Percentiles rank a stretch among this genome's conserved stretches.
phyloP scores from a whole-genome alignment of 2,888 invertebrate species.

The Hyalella azteca region DNA sequence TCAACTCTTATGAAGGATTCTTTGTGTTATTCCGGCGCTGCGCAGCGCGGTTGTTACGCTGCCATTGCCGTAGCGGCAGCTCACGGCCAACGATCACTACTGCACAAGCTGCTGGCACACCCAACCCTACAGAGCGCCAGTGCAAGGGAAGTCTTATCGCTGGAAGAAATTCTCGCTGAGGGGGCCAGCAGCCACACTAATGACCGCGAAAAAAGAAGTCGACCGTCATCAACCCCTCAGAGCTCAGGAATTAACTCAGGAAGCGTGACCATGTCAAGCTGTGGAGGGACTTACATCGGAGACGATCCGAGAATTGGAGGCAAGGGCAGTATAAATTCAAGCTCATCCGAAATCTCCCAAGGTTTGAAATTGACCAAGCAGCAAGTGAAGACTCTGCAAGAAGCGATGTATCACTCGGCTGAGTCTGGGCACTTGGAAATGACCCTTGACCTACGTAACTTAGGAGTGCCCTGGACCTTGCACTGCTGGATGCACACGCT shows the following conservation, averaged over 20 bases:
- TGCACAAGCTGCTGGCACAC: constrained; percentile 79
- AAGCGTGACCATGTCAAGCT: constrained; percentile 45
- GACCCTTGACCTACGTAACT: constrained; percentile 82
- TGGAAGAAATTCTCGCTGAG: constrained; percentile 90
- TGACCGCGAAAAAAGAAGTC: constrained; percentile 60
- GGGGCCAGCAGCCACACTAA: constrained; percentile 66
- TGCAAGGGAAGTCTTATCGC: constrained; percentile 70
- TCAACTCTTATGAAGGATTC: constrained; percentile 83
- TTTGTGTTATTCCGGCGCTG: constrained; percentile 83
- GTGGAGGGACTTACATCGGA: constrained; percentile 57
- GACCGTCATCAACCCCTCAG: constrained; percentile 48
- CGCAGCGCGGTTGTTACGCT: constrained; percentile 68
- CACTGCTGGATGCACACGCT: constrained; percentile 92
- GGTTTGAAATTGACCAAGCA: constrained; percentile 73
- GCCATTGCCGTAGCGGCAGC: constrained; percentile 88
- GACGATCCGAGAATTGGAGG: constrained; percentile 60
- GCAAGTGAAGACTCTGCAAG: constrained; percentile 84
- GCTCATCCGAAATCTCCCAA: constrained; percentile 59
- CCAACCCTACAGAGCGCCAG: constrained; percentile 63
- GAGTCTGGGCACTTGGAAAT: constrained; percentile 91
- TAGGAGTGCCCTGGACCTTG: constrained; percentile 88
- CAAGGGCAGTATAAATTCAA: constrained; percentile 49
- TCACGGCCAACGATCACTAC: constrained; percentile 80
- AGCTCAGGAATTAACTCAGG: constrained; percentile 9
- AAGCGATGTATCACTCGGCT: constrained; percentile 93